A percentile compares a stretch with the other conserved stretches of the same genome.
phyloP scores from a whole-genome alignment of 2,113 vertebrate species.

The Oryzias woworae region DNA sequence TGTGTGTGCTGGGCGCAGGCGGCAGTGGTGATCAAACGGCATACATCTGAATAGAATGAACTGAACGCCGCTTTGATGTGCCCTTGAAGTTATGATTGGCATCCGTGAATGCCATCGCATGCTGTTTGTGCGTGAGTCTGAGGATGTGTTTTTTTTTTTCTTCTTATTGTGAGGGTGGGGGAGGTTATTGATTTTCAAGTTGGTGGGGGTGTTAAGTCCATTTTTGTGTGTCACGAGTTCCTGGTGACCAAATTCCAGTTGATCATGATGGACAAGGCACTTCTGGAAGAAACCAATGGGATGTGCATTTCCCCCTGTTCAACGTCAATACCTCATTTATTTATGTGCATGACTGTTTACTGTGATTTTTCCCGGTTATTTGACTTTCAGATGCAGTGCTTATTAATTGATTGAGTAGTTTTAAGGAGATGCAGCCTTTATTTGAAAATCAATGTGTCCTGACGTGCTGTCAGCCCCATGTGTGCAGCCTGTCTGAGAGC shows the following conservation, averaged over 20 bases:
- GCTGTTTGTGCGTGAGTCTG: slow-evolving; percentile 5
- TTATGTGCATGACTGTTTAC: slow-evolving; percentile 51
- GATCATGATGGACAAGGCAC: slow-evolving; percentile 57
- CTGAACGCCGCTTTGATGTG: slow-evolving; percentile 68
- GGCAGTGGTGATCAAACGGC: slow-evolving; percentile 58
- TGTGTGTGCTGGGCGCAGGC: slow-evolving; percentile 9
- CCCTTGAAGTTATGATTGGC: slow-evolving; percentile 70
- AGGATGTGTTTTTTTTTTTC: neutral
- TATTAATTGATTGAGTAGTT: slow-evolving; percentile 44
- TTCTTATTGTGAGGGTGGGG: neutral
- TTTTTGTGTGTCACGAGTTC: slow-evolving; percentile 42
- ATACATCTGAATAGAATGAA: slow-evolving; percentile 62
- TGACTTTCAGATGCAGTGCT: slow-evolving; percentile 41
- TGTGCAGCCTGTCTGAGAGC: slow-evolving; percentile 6
- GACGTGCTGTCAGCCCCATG: slow-evolving; percentile 1
- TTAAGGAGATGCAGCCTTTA: slow-evolving; percentile 27
- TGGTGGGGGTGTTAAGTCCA: slow-evolving; percentile 7
- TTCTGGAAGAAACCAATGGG: slow-evolving; percentile 45
- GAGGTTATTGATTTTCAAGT: slow-evolving; percentile 39
- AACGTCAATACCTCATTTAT: slow-evolving; percentile 38
- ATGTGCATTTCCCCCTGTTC: slow-evolving; percentile 14
- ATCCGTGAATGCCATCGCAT: slow-evolving; percentile 38
- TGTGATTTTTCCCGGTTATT: slow-evolving; percentile 43
- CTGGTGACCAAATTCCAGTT: slow-evolving; percentile 46
- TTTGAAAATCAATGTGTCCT: slow-evolving; percentile 36